A percentile compares a stretch with the other conserved stretches of the same genome.
Conservation (phyloP, 2,113 vertebrate species). For the Seriola rivoliana region DNA sequence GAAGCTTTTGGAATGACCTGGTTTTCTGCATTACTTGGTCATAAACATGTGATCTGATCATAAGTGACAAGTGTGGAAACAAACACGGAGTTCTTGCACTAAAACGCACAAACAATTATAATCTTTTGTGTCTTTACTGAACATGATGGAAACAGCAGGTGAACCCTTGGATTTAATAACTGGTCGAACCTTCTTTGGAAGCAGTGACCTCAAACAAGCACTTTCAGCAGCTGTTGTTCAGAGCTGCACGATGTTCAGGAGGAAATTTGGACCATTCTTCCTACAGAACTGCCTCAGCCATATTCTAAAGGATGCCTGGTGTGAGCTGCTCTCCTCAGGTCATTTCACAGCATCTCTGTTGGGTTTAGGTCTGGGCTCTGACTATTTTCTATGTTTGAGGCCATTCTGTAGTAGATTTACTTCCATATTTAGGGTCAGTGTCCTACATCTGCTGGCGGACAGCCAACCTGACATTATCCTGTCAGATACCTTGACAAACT, state of each 20-base stretch:
- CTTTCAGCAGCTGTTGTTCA: background rate
- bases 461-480: too few relatives aligned
- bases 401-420: background rate
- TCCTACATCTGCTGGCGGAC: too few relatives aligned
- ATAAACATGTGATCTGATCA: background rate
- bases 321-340: too few relatives aligned
- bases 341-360: too few relatives aligned
- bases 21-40: background rate
- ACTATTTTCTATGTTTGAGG: background rate
- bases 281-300: background rate
- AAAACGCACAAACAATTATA: background rate
- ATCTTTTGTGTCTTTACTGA: background rate
- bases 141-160: background rate
- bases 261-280: background rate
- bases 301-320: too few relatives aligned
- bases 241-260: background rate
- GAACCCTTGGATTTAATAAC: background rate
- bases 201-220: too few relatives aligned
- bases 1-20: too few relatives aligned
- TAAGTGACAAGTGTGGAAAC: background rate
- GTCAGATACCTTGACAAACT: too few relatives aligned
- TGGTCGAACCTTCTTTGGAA: background rate
- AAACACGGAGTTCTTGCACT: background rate
- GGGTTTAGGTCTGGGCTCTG: background rate
- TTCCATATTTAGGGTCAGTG: background rate